Conservation (phyloP, 1,140 invertebrate genomes). For the Antheraea mylitta region DNA sequence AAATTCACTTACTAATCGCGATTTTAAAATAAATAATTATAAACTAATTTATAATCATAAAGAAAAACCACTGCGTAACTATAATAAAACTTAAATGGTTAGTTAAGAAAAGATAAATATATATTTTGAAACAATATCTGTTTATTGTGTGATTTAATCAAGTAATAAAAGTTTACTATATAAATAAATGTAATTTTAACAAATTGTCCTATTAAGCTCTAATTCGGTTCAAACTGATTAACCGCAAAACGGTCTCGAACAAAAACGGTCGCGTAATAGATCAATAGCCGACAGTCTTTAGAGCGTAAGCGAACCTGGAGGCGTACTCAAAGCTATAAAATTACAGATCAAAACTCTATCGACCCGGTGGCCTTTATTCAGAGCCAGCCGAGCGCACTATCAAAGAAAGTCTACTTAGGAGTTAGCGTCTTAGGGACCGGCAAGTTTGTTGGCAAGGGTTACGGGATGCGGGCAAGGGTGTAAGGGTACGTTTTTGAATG, state of each 20-base stretch:
- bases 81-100: too few species aligned
- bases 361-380: constrained; percentile 72
- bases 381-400: constrained; percentile 70
- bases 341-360: constrained; percentile 77
- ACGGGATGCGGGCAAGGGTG: constrained; percentile 60
- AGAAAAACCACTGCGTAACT: too few species aligned
- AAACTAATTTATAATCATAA: too few species aligned
- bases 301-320: constrained; percentile 43
- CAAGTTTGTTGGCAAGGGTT: constrained; percentile 73
- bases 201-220: neutral
- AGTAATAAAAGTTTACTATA: too few species aligned
- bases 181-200: neutral
- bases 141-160: too few species aligned
- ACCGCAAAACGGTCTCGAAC: constrained; percentile 25
- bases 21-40: too few species aligned
- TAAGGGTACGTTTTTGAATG: constrained; percentile 66
- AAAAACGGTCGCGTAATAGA: constrained; percentile 54
- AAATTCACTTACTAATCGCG: too few species aligned
- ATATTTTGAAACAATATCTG: too few species aligned
- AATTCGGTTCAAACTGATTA: neutral
- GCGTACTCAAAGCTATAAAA: constrained; percentile 72
- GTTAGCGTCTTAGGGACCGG: constrained; percentile 71
- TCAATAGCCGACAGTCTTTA: constrained; percentile 63
- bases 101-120: too few species aligned
- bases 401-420: constrained; percentile 76